Conservation (phyloP, 2,888 invertebrate genomes). For the Orthosia gracilis region DNA sequence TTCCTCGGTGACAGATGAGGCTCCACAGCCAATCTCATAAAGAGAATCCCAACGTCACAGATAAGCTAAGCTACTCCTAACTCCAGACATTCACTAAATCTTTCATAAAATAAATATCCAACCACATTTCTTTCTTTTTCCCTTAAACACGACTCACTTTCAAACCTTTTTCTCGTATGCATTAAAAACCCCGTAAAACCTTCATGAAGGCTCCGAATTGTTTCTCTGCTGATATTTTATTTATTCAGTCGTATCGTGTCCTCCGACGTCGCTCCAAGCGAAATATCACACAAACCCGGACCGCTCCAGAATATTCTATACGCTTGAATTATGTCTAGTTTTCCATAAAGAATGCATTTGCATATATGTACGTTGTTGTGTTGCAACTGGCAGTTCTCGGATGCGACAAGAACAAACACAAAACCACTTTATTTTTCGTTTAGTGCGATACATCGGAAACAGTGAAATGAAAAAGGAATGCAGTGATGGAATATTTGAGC, state of each 20-base stretch:
- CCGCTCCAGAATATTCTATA: conserved; percentile 82
- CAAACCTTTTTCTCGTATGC: conserved; percentile 52
- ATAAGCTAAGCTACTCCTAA: conserved; percentile 57
- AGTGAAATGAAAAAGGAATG: conserved; percentile 87
- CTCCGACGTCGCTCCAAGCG: conserved; percentile 72
- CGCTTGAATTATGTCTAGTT: conserved; percentile 83
- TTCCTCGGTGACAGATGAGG: conserved; percentile 78
- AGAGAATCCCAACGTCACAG: conserved; percentile 63
- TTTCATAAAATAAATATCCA: conserved; percentile 65
- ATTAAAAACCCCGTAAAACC: conserved; percentile 60
- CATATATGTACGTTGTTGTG: conserved; percentile 73
- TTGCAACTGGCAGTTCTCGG: conserved; percentile 77
- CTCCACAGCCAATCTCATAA: conserved; percentile 71
- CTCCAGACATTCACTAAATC: conserved; percentile 57
- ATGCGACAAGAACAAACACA: conserved; percentile 78
- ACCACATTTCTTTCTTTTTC: conserved; percentile 57
- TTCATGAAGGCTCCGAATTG: conserved; percentile 70
- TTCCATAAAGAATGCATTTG: conserved; percentile 84
- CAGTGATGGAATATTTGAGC: conserved; percentile 90
- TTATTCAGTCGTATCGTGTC: conserved; percentile 79
- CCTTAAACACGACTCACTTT: conserved; percentile 58
- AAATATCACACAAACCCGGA: conserved; percentile 79
- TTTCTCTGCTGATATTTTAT: conserved; percentile 79
- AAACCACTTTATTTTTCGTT: conserved; percentile 76
- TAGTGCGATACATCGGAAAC: conserved; percentile 73